Percentiles rank a stretch among this genome's conserved stretches.
Conservation (phyloP, 2,113 vertebrate genomes). For the Eolophus roseicapilla region DNA sequence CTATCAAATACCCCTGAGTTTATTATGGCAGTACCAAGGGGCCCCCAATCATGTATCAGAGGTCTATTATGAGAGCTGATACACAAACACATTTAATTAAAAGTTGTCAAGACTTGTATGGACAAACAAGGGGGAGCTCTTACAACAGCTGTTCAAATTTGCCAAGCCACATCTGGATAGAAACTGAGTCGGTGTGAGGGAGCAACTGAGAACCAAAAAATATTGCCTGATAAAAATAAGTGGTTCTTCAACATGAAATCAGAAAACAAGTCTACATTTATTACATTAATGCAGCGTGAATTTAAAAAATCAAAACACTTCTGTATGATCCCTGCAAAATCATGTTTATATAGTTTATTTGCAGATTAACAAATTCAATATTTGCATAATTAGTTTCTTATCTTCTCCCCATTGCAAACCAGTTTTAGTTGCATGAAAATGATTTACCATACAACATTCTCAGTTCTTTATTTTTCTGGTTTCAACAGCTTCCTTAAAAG, state of each 20-base stretch:
- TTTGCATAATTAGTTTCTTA: neutral
- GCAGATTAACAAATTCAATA: neutral
- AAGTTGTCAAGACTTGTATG: neutral
- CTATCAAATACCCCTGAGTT: neutral
- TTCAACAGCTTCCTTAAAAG: conserved; percentile 5
- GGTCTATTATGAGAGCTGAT: neutral
- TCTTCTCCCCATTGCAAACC: neutral
- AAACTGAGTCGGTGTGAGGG: neutral
- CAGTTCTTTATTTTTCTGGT: neutral
- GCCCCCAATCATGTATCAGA: neutral
- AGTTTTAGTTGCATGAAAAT: neutral
- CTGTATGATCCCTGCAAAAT: neutral
- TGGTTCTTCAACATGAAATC: neutral
- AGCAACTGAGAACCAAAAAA: neutral
- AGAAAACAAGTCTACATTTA: neutral
- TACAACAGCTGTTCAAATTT: neutral
- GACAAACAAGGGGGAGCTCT: neutral
- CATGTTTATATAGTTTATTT: neutral
- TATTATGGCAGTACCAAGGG: neutral
- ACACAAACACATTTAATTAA: conserved; percentile 19
- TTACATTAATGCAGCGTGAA: neutral
- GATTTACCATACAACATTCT: neutral
- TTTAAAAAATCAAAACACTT: neutral
- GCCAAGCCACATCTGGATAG: neutral
- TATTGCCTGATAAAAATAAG: neutral